Percentiles rank a stretch among this genome's conserved stretches.
phyloP scores from a whole-genome alignment of 1,140 invertebrate species.

The Eriocheir sinensis region DNA sequence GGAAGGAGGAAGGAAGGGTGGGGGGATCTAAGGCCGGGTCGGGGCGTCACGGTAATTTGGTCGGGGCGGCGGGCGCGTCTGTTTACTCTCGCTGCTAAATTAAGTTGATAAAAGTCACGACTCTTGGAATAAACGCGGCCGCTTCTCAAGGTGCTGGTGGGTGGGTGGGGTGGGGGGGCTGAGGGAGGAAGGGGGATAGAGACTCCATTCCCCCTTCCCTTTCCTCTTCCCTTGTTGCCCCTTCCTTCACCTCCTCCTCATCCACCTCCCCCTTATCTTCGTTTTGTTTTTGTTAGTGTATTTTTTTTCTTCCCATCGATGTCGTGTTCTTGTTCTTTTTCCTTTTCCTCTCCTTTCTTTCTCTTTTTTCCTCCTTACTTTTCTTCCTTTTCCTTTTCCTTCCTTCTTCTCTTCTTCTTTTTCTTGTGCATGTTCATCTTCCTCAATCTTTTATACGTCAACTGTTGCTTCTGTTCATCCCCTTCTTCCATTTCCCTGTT shows the following conservation, averaged over 20 bases:
- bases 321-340: background rate
- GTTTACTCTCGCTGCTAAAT: constrained; percentile 71
- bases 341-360: background rate
- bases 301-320: background rate
- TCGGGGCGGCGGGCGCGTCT: constrained; percentile 46
- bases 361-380: constrained; percentile 16
- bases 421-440: too few relatives aligned
- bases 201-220: background rate
- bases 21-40: background rate
- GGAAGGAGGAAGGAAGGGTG: background rate
- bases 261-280: constrained; percentile 5
- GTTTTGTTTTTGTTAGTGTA: background rate
- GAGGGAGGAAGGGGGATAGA: background rate
- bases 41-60: constrained; percentile 63
- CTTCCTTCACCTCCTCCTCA: constrained; percentile 14
- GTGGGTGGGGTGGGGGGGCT: background rate
- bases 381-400: background rate
- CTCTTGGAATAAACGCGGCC: constrained; percentile 60
- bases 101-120: constrained; percentile 72
- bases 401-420: background rate
- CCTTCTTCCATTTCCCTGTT: background rate
- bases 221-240: background rate
- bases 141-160: constrained; percentile 39
- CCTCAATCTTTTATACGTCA: background rate
- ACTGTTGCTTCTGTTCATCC: background rate